A percentile compares a stretch with the other conserved stretches of the same genome.
Conservation (phyloP, 2,113 vertebrate species). For the Corythornis vintsioides region DNA sequence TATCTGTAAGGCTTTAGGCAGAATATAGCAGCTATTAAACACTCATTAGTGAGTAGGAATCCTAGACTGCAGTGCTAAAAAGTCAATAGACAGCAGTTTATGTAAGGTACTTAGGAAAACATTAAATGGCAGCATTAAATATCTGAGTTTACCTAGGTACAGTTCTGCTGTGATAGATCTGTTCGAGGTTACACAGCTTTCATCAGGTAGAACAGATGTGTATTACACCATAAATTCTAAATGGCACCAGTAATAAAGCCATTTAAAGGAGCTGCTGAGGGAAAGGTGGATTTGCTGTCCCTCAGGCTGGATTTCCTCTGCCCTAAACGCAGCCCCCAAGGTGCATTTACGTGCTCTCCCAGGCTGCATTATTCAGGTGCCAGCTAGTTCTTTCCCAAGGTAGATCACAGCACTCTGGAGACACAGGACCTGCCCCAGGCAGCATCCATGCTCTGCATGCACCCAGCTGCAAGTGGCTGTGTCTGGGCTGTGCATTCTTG, state of each 20-base stretch:
- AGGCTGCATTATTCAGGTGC: background rate
- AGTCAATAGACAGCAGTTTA: background rate
- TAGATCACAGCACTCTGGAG: fast-evolving
- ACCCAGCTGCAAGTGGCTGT: too few species aligned
- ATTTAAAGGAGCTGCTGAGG: background rate
- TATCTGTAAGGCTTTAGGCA: background rate
- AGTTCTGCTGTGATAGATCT: background rate
- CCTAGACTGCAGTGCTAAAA: background rate
- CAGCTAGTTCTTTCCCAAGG: background rate
- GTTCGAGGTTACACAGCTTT: background rate
- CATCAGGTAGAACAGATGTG: background rate
- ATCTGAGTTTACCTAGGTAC: background rate
- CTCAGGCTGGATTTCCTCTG: background rate
- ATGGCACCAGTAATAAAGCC: background rate
- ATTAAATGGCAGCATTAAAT: background rate
- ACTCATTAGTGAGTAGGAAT: background rate
- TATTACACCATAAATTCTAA: background rate
- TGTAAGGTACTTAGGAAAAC: background rate
- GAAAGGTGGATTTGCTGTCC: background rate
- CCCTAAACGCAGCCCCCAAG: background rate
- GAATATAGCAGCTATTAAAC: background rate
- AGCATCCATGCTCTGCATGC: fast-evolving
- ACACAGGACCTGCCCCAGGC: fast-evolving
- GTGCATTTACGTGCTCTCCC: background rate
- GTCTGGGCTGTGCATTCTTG: background rate